Evolutionary conservation across 2,797 vertebrate species (phyloP).

Genomic region (Micropoecilia bifurca): DNA sequence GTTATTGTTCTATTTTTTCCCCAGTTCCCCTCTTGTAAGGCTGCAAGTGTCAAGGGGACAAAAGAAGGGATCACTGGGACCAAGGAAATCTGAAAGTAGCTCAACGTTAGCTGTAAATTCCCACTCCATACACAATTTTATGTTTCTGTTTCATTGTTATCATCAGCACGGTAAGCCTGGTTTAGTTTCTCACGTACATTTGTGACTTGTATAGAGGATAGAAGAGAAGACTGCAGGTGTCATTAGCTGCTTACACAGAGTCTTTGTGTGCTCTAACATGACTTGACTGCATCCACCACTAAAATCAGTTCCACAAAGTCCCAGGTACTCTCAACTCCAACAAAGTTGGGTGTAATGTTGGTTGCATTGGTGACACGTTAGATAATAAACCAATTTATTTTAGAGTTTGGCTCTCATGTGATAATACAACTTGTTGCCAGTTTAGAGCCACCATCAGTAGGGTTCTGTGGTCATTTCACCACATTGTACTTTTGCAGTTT

Average conservation of each 20-base stretch:
- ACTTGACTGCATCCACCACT: not conserved
- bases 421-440: not conserved
- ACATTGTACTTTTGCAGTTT: not conserved
- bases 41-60: conserved; percentile 49
- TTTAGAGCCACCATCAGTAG: not conserved
- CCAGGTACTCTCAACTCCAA: not conserved
- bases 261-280: not conserved
- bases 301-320: not conserved
- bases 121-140: conserved; percentile 26
- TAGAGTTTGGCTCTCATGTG: not conserved
- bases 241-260: conserved; percentile 9
- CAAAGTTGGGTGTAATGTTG: not conserved
- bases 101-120: conserved; percentile 36
- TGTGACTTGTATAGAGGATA: conserved; percentile 5
- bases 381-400: not conserved
- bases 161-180: conserved; percentile 21
- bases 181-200: conserved; percentile 17
- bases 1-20: conserved; percentile 26
- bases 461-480: not conserved
- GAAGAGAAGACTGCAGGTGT: conserved; percentile 5
- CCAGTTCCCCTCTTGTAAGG: conserved; percentile 54
- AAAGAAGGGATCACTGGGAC: conserved; percentile 58
- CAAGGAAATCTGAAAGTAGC: conserved; percentile 49
- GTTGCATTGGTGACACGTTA: not conserved
- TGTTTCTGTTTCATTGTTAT: conserved; percentile 28